Conservation (phyloP, 2,888 invertebrate genomes). For the Agrenia bidenticulata region DNA sequence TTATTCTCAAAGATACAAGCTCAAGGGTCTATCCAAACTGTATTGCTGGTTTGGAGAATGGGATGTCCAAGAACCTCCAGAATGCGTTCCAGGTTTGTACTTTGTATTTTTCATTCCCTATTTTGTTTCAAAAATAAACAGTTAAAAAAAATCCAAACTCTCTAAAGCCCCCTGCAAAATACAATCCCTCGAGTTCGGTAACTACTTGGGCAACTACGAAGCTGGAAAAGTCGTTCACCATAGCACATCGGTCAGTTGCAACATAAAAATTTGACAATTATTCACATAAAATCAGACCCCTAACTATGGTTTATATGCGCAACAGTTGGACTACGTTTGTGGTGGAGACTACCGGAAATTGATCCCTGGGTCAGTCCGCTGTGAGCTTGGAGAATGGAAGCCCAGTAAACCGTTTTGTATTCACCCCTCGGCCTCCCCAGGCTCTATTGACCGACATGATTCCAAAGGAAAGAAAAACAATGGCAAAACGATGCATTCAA, state of each 20-base stretch:
- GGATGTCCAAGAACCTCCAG: slow-evolving; percentile 71
- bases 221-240: slow-evolving; percentile 59
- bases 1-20: slow-evolving; percentile 38
- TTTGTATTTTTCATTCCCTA: no score
- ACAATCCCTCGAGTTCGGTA: slow-evolving; percentile 67
- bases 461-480: not conserved
- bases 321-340: slow-evolving; percentile 51
- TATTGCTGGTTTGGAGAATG: slow-evolving; percentile 80
- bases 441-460: not conserved
- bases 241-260: no score
- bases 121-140: no score
- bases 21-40: slow-evolving; percentile 68
- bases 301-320: no score
- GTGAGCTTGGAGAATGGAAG: no score
- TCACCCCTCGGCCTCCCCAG: slow-evolving; percentile 26
- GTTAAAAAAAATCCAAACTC: no score
- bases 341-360: slow-evolving; percentile 67
- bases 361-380: slow-evolving; percentile 63
- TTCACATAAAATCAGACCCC: no score
- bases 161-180: slow-evolving; percentile 68
- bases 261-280: no score
- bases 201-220: slow-evolving; percentile 75
- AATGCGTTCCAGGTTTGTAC: slow-evolving; percentile 69
- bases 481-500: not conserved
- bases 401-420: slow-evolving; percentile 63